Conservation (phyloP, 37 sponge, comb jelly and placozoan genomes). For the Agelas oroides region DNA sequence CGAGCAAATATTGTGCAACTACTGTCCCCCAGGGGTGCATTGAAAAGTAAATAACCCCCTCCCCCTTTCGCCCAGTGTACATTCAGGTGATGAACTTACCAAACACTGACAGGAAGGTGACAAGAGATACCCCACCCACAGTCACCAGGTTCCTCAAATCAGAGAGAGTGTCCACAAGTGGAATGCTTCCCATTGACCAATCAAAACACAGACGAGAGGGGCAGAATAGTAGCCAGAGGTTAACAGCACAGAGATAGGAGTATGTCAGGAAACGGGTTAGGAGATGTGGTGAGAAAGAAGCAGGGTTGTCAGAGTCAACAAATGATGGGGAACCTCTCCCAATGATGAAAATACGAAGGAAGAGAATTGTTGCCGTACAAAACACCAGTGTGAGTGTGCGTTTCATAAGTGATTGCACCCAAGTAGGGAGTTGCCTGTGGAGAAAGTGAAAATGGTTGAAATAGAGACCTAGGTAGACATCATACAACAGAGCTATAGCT, state of each 20-base stretch:
- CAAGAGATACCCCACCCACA: background rate
- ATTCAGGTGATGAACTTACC: too few relatives aligned
- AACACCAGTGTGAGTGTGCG: background rate
- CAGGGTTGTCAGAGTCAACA: slow-evolving; percentile 89
- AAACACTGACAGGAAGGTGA: too few relatives aligned
- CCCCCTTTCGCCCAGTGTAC: too few relatives aligned
- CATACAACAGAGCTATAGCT: too few relatives aligned
- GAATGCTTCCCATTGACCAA: slow-evolving; percentile 95
- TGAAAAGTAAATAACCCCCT: too few relatives aligned
- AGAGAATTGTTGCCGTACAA: slow-evolving; percentile 37
- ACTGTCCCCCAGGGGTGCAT: too few relatives aligned
- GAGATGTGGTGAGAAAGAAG: slow-evolving; percentile 63
- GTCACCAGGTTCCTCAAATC: slow-evolving; percentile 71
- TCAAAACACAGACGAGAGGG: slow-evolving; percentile 86
- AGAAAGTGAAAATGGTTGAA: background rate
- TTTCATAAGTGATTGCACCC: slow-evolving; percentile 14
- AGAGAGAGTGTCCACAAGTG: slow-evolving; percentile 39
- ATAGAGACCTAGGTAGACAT: too few relatives aligned
- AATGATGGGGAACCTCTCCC: slow-evolving; percentile 67
- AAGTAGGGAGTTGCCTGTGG: background rate
- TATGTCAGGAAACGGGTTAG: slow-evolving; percentile 80
- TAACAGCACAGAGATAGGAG: slow-evolving; percentile 68
- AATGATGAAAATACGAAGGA: slow-evolving; percentile 44
- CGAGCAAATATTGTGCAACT: too few relatives aligned
- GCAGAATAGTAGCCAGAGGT: slow-evolving; percentile 81